Evolutionary conservation across 2,113 vertebrate species (phyloP).

Genomic region (Cyprinodon variegatus): DNA sequence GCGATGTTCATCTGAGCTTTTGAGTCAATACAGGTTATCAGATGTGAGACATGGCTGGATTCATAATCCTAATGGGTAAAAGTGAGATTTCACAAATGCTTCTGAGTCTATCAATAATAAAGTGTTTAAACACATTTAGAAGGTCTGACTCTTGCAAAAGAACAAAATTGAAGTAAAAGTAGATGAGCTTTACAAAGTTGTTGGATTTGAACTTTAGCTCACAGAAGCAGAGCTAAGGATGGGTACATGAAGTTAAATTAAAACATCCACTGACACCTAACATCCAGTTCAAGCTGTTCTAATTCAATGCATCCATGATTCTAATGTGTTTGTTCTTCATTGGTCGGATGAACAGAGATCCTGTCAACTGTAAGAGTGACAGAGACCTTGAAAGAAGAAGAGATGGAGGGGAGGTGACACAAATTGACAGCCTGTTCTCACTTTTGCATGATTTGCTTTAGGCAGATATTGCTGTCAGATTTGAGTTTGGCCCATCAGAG

Average conservation of each 20-base stretch:
- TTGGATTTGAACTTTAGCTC: background rate
- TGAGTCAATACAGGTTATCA: slow-evolving; percentile 26
- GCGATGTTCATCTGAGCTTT: slow-evolving; percentile 3
- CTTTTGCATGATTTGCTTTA: slow-evolving; percentile 64
- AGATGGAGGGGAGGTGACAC: slow-evolving; percentile 41
- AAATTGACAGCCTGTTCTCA: slow-evolving; percentile 65
- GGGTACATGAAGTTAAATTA: slow-evolving; percentile 38
- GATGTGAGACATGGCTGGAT: slow-evolving; percentile 24
- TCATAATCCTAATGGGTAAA: slow-evolving; percentile 18
- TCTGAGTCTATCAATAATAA: slow-evolving; percentile 39
- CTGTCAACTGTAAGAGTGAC: slow-evolving; percentile 33
- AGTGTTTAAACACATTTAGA: slow-evolving; percentile 38
- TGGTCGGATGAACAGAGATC: slow-evolving; percentile 47
- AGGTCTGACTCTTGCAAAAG: slow-evolving; percentile 8
- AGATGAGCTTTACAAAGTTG: slow-evolving; percentile 18
- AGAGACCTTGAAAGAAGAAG: slow-evolving; percentile 33
- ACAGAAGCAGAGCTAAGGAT: background rate
- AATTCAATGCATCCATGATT: background rate
- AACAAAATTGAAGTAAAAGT: background rate
- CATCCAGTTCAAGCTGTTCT: slow-evolving; percentile 18
- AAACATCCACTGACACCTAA: slow-evolving; percentile 47
- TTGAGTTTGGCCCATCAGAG: slow-evolving; percentile 53
- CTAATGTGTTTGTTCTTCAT: slow-evolving; percentile 43
- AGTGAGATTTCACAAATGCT: slow-evolving; percentile 35
- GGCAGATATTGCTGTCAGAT: slow-evolving; percentile 64